Conservation (phyloP, 2,113 vertebrate genomes). For the Cheirogaleus medius region DNA sequence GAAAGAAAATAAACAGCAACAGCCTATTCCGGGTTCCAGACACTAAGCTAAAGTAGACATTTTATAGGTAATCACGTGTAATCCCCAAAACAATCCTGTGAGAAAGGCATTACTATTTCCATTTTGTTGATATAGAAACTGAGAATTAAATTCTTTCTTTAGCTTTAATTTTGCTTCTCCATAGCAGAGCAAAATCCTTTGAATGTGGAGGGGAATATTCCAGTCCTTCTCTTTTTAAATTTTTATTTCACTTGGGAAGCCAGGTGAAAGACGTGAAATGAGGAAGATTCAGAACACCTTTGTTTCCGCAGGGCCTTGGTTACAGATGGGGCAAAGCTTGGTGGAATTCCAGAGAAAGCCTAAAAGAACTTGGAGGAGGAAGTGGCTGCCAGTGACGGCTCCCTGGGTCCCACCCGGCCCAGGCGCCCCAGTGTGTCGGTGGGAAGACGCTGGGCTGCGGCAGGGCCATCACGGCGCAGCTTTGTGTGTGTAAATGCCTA, state of each 20-base stretch:
- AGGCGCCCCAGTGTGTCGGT: no score
- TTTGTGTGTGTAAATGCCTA: neutral
- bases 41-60: neutral
- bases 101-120: neutral
- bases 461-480: neutral
- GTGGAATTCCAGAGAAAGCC: neutral
- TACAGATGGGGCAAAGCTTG: neutral
- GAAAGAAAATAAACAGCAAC: neutral
- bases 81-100: neutral
- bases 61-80: neutral
- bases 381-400: neutral
- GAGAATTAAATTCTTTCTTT: neutral
- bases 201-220: neutral
- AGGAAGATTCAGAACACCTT: neutral
- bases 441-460: neutral
- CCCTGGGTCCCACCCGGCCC: neutral
- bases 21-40: neutral
- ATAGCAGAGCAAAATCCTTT: neutral
- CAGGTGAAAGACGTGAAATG: neutral
- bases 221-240: neutral
- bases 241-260: neutral
- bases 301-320: neutral
- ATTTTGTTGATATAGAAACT: neutral
- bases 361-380: neutral
- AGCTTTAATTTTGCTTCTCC: neutral